Conservation (phyloP, 1,140 invertebrate species). For the Yoshiicerus persimilis region DNA sequence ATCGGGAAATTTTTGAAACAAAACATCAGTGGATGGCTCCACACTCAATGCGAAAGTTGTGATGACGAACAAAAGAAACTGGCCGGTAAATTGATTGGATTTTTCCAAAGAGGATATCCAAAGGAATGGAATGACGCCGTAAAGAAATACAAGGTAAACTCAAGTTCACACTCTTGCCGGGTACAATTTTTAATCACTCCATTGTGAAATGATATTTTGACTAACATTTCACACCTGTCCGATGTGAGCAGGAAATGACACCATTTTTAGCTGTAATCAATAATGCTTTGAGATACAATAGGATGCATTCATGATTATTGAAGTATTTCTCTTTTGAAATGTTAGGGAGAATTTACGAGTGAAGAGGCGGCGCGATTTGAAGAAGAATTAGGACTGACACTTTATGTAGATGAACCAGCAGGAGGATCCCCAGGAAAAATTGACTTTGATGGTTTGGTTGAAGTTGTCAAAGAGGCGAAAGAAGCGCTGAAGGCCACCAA, state of each 20-base stretch:
- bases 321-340: neutral
- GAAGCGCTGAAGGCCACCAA: neutral
- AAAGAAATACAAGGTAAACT: constrained; percentile 47
- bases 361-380: constrained; percentile 34
- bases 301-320: too few species aligned
- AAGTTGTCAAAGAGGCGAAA: constrained; percentile 11
- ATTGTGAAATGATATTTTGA: too few species aligned
- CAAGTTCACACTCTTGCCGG: too few species aligned
- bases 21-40: constrained; percentile 32
- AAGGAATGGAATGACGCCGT: constrained; percentile 48
- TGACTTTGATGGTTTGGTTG: neutral
- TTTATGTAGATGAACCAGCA: neutral
- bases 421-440: neutral
- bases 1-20: constrained; percentile 48
- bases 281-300: too few species aligned
- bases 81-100: constrained; percentile 41
- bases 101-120: constrained; percentile 47
- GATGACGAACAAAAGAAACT: constrained; percentile 40
- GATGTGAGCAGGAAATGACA: too few species aligned
- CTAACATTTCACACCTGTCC: too few species aligned
- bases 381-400: constrained; percentile 36
- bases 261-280: too few species aligned
- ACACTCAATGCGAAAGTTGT: constrained; percentile 47
- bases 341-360: constrained; percentile 33
- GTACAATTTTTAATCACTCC: too few species aligned